These are phyloP conservation scores for Malurus cyaneus DNA, from an alignment of 2,113 vertebrate species.

Conservation along the genomic window DNA sequence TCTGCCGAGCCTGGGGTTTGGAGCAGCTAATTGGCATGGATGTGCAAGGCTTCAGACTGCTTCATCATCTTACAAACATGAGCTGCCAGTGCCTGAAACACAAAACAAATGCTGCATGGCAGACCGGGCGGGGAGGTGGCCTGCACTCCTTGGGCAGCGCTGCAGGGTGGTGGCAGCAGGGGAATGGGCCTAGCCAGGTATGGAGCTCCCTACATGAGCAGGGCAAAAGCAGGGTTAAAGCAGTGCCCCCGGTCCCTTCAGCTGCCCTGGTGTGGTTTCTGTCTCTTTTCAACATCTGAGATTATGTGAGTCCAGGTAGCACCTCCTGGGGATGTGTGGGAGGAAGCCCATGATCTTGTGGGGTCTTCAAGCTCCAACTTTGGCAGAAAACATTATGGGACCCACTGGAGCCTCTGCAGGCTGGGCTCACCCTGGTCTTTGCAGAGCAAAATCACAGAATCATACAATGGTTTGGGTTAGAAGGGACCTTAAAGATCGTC, in stretches of 20 bases:
- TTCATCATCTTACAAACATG: neutral
- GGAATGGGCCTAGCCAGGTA: neutral
- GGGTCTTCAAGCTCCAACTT: neutral
- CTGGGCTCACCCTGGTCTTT: neutral
- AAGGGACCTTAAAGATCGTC: too few relatives aligned
- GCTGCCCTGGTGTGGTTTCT: neutral
- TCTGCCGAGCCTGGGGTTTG: neutral
- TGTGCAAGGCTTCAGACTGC: neutral
- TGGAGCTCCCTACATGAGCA: neutral
- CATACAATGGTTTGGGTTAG: neutral
- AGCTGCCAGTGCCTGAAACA: neutral
- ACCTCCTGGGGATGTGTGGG: accelerated
- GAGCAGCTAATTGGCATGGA: neutral
- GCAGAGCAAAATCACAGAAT: neutral
- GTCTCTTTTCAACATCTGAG: neutral
- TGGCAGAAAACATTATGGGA: neutral
- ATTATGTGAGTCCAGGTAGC: neutral
- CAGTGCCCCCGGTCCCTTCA: neutral
- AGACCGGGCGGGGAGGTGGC: accelerated
- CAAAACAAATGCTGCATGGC: accelerated
- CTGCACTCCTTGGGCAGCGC: accelerated
- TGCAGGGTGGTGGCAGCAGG: accelerated
- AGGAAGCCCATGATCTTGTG: neutral
- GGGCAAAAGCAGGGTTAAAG: neutral
- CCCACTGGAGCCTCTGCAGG: neutral